Percentiles rank a stretch among this genome's conserved stretches.
Evolutionary conservation across 2,113 vertebrate species (phyloP).

Genomic region (Phaethon lepturus): DNA sequence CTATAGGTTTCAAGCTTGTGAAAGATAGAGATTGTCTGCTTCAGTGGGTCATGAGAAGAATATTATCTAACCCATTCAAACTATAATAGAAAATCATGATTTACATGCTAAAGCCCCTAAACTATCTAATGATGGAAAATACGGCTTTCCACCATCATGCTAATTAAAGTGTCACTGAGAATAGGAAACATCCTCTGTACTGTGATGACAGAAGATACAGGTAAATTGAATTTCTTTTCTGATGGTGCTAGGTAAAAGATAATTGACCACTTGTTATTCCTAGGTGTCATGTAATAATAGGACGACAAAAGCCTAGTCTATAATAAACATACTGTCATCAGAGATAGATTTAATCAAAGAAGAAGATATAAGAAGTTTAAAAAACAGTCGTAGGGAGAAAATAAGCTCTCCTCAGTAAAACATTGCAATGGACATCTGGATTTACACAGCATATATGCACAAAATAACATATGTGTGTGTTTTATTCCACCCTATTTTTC

Average conservation of each 20-base stretch:
- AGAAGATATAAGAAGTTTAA: not conserved
- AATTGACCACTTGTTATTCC: slow-evolving; percentile 36
- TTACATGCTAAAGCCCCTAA: not conserved
- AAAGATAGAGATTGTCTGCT: not conserved
- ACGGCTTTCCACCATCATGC: not conserved
- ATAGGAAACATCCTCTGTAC: not conserved
- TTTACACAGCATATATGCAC: not conserved
- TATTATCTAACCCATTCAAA: not conserved
- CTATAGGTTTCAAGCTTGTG: not conserved
- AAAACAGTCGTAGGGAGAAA: not conserved
- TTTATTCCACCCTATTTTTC: not conserved
- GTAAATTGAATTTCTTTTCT: slow-evolving; percentile 40
- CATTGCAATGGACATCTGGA: not conserved
- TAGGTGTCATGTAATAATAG: not conserved
- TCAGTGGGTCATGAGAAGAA: not conserved
- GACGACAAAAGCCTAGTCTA: not conserved
- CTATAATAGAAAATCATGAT: not conserved
- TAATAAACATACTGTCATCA: not conserved
- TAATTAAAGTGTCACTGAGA: slow-evolving; percentile 27
- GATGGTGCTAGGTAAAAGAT: not conserved
- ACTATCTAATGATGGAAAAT: not conserved
- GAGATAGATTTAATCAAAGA: not conserved
- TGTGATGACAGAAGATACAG: not conserved
- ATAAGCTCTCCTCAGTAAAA: not conserved
- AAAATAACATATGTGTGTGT: not conserved